Percentiles rank a stretch among this genome's conserved stretches.
These are phyloP conservation scores for Aix galericulata DNA, from an alignment of 2,113 vertebrate genomes.

Conservation along the genomic window DNA sequence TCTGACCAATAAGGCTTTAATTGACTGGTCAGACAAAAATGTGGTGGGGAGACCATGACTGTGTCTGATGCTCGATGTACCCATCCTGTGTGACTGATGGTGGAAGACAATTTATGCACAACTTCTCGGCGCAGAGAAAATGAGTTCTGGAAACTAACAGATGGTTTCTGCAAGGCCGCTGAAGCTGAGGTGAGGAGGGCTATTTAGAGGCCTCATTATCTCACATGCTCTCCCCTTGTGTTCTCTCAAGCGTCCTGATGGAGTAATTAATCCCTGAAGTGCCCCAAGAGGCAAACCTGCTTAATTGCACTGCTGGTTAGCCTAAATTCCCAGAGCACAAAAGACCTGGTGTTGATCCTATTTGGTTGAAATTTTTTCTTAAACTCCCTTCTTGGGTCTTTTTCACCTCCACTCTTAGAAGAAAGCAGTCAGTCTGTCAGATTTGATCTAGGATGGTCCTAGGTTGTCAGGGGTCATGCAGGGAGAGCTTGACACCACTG, in stretches of 20 bases:
- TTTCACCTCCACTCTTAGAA: neutral
- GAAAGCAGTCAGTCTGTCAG: neutral
- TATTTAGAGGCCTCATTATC: conserved; percentile 6
- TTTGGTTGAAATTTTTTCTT: neutral
- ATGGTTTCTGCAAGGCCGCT: conserved; percentile 15
- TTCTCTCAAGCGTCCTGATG: neutral
- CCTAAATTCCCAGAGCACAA: neutral
- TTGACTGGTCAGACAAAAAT: neutral
- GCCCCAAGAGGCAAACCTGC: conserved; percentile 7
- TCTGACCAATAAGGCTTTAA: neutral
- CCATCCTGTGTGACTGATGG: neutral
- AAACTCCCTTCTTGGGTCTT: neutral
- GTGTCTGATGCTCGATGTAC: neutral
- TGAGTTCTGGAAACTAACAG: neutral
- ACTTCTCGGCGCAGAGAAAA: neutral
- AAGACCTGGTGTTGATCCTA: neutral
- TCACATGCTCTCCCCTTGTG: neutral
- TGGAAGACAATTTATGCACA: conserved; percentile 2
- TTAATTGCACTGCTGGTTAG: conserved; percentile 24
- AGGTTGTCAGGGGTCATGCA: fast-evolving
- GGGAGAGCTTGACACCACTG: neutral
- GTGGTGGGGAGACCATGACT: neutral
- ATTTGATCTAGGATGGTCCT: neutral
- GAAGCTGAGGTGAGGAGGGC: neutral
- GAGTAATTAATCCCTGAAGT: conserved; percentile 56